Conservation (phyloP, 2,888 invertebrate species). For the Julus scanicus region DNA sequence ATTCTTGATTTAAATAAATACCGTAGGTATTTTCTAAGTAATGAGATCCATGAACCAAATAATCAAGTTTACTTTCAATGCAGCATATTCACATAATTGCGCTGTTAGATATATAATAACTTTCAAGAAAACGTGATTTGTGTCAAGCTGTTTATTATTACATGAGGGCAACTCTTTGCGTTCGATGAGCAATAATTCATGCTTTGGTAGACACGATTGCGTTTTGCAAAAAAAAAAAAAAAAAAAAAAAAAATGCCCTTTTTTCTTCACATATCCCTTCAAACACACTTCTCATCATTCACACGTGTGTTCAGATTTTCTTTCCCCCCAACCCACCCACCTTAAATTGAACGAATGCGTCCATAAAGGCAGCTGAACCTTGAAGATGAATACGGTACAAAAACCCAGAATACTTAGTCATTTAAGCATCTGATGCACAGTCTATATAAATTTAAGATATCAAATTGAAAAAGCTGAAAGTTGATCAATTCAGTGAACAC, state of each 20-base stretch:
- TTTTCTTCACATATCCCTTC: not conserved
- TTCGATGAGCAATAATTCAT: conserved; percentile 17
- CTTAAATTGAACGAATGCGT: not conserved
- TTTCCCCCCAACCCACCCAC: not conserved
- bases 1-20: too few relatives aligned
- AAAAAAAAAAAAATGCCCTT: not conserved
- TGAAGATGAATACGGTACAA: not conserved
- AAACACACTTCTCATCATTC: conserved; percentile 24
- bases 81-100: too few relatives aligned
- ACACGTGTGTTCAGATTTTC: not conserved
- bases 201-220: not conserved
- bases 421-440: not conserved
- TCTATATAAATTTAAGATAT: not conserved
- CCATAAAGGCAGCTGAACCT: not conserved
- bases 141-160: not conserved
- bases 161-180: not conserved
- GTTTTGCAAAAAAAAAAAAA: not conserved
- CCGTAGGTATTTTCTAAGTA: too few relatives aligned
- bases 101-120: too few relatives aligned
- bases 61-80: too few relatives aligned
- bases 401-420: not conserved
- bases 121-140: not conserved
- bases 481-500: not conserved
- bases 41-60: too few relatives aligned
- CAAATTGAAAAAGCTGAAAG: not conserved